These are phyloP conservation scores for Teleogryllus occipitalis DNA, from an alignment of 1,140 invertebrate genomes.

Conservation along the genomic window DNA sequence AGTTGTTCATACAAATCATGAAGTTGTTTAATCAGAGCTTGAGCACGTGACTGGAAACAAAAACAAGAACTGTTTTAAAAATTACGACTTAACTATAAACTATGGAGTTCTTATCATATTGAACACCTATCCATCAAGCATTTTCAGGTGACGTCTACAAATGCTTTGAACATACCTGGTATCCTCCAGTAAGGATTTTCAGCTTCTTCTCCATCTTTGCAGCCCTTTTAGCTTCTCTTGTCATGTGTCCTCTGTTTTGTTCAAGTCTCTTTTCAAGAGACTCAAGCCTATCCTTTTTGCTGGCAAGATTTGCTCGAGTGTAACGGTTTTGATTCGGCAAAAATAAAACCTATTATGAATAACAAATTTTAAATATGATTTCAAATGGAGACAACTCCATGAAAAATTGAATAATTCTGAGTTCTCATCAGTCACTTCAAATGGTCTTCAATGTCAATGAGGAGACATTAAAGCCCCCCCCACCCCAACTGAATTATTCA, in stretches of 20 bases:
- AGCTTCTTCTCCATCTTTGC: constrained; percentile 98
- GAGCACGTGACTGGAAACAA: constrained; percentile 56
- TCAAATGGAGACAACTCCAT: too few species aligned
- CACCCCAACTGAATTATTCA: too few species aligned
- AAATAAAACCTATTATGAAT: constrained; percentile 61
- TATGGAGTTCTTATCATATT: too few species aligned
- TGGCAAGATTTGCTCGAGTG: constrained; percentile 86
- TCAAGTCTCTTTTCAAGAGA: constrained; percentile 87
- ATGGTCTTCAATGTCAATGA: too few species aligned
- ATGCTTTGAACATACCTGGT: constrained; percentile 52
- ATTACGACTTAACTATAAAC: neutral
- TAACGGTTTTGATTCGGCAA: constrained; percentile 83
- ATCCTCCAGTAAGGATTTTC: constrained; percentile 85
- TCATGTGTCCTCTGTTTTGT: constrained; percentile 89
- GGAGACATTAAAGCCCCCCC: too few species aligned
- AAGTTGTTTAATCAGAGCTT: constrained; percentile 83
- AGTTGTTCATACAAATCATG: constrained; percentile 82
- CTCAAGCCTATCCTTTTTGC: constrained; percentile 92
- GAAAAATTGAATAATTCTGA: too few species aligned
- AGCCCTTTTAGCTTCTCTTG: constrained; percentile 88
- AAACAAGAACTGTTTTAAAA: neutral
- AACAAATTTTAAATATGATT: too few species aligned
- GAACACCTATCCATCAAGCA: too few species aligned
- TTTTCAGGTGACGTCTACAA: neutral
- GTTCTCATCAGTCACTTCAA: too few species aligned